Evolutionary conservation across 92 coral and sea anemone species (phyloP).

Genomic region (Zoanthus solanderi): DNA sequence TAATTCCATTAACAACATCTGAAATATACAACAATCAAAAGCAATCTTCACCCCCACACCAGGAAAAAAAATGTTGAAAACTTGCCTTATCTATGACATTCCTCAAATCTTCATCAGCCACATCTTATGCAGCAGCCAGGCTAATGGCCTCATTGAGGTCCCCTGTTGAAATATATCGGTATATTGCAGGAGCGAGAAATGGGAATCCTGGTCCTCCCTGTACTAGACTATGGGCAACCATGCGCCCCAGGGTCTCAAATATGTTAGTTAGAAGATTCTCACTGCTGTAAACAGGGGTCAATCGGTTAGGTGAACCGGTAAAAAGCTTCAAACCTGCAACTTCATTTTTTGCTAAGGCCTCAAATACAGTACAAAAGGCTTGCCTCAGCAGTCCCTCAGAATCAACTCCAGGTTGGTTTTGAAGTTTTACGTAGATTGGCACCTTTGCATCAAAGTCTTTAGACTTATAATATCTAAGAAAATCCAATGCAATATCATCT

Average conservation of each 20-base stretch:
- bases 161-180: slow-evolving; percentile 58
- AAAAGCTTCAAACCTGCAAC: slow-evolving; percentile 45
- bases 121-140: slow-evolving; percentile 52
- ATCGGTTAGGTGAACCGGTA: slow-evolving; percentile 37
- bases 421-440: slow-evolving; percentile 32
- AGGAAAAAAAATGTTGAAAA: neutral
- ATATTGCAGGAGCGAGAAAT: slow-evolving; percentile 45
- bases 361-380: slow-evolving; percentile 47
- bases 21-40: neutral
- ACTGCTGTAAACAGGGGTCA: slow-evolving; percentile 56
- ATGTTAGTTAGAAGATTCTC: slow-evolving; percentile 50
- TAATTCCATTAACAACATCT: neutral
- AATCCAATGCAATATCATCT: slow-evolving; percentile 28
- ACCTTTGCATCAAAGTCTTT: slow-evolving; percentile 48
- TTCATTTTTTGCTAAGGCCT: slow-evolving; percentile 37
- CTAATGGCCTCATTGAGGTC: slow-evolving; percentile 52
- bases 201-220: slow-evolving; percentile 57
- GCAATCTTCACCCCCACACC: slow-evolving; percentile 27
- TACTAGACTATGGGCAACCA: slow-evolving; percentile 50
- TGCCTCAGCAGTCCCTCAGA: slow-evolving; percentile 67
- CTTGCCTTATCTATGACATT: slow-evolving; percentile 44
- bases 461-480: slow-evolving; percentile 21
- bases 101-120: slow-evolving; percentile 49
- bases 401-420: slow-evolving; percentile 63
- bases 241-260: slow-evolving; percentile 42